Evolutionary conservation across 2,888 invertebrate species (phyloP).

Genomic region (Ophraella communa): DNA sequence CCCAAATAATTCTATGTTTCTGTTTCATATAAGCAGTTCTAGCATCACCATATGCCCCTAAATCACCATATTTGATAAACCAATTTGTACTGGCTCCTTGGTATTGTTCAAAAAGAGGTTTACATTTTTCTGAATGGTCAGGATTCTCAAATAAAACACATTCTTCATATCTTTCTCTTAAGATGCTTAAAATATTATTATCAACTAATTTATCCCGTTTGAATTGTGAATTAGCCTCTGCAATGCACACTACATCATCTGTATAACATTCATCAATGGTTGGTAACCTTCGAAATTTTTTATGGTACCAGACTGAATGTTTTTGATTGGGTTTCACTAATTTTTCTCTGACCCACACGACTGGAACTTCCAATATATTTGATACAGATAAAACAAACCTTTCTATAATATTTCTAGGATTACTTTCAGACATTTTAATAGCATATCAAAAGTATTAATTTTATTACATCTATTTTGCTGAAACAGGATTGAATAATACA

Average conservation of each 20-base stretch:
- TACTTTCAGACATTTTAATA: too few species aligned
- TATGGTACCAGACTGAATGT: slow-evolving; percentile 92
- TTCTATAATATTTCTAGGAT: slow-evolving; percentile 61
- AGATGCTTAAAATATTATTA: slow-evolving; percentile 77
- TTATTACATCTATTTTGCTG: too few species aligned
- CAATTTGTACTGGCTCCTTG: slow-evolving; percentile 82
- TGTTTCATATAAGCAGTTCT: slow-evolving; percentile 92
- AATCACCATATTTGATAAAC: slow-evolving; percentile 97
- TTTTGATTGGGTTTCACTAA: slow-evolving; percentile 85
- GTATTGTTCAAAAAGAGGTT: slow-evolving; percentile 71
- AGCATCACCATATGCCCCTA: slow-evolving; percentile 78
- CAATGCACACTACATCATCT: slow-evolving; percentile 84
- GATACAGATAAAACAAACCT: slow-evolving; percentile 65
- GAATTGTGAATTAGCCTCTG: slow-evolving; percentile 91
- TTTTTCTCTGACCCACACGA: slow-evolving; percentile 79
- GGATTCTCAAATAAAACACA: slow-evolving; percentile 80
- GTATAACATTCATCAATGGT: slow-evolving; percentile 94
- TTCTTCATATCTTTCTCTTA: slow-evolving; percentile 84
- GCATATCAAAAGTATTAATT: too few species aligned
- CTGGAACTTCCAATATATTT: slow-evolving; percentile 70
- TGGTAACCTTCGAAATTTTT: slow-evolving; percentile 87
- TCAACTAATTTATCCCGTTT: slow-evolving; percentile 91
- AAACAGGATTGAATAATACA: too few species aligned
- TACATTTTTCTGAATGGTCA: slow-evolving; percentile 74
- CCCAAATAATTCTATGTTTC: slow-evolving; percentile 98